Base-by-base conservation (phyloP, 2,113 vertebrate species). In the Xenopus borealis region DNA sequence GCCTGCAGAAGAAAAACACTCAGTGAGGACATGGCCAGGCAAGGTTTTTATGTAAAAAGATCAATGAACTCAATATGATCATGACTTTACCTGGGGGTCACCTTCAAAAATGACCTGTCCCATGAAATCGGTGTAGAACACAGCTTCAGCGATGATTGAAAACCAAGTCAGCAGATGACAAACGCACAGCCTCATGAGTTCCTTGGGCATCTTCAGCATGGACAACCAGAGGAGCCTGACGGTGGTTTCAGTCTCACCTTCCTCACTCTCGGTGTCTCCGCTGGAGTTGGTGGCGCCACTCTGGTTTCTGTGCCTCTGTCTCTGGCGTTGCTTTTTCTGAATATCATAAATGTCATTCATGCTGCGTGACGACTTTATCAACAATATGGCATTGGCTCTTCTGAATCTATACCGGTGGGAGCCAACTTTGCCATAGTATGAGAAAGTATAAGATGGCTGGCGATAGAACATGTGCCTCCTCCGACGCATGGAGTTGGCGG, bases 71-170 rank as follows among this genome's bases (percentile, higher is more conserved):
- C 9, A 14, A 10, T 17, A 46, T 19, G 17, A 9, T 19, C 7
- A 13, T 40, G n/a, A 6, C 7, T 81, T 84, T 85, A 98, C 97
- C 91, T 83, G 93, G 1, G 97, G 97, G 72, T 96, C 83, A 0
- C 97, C 97, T 3, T 89, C 20, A n/a, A 90, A 98, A 84, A 99
- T 96, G 82, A 97, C 96, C 83, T 97, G 97, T 7, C 97, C 97
- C 96, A 99, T 99, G 88, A 99, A 99, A 84, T 99, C 96, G 0
- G 97, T 98, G 64, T 98, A 99, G 88, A 98, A 99, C 27, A 98
- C 95, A 0, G 91, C 93, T 85, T 95, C 90, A 0, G 96, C 93
- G 17, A 97, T 96, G 82, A 96, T 92, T 0, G 97, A 94, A 81
- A 99, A 96, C 97, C 97, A 99, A 3, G 97, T 98, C 66, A 98